Base-by-base conservation (phyloP, 2,113 vertebrate species). In the Formicarius rufipectus region DNA sequence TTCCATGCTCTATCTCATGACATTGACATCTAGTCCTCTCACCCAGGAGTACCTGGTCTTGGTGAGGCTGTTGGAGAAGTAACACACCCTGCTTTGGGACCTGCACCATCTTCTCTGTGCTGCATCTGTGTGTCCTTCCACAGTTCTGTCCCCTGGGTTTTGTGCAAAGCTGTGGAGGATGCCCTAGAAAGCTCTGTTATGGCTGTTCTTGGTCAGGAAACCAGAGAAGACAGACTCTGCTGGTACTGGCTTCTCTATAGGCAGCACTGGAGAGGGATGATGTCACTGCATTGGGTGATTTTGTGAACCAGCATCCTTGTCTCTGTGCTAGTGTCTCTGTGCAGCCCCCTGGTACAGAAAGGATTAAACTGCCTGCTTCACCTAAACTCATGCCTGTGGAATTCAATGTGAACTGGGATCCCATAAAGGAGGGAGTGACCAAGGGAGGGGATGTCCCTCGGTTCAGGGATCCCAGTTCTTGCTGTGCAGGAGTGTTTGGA, bases 1-100 rank as follows among this genome's bases (percentile, higher is more conserved):
- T 76, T 82, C 56, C 0, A 0, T 50, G 24, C 28, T 78, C 62
- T 87, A 33, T 62, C 23, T 62, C 0, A 0, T 3, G 4, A 33
- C 5, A 0, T 4, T 75, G 58, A 9, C 3, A 2, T 58, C 68
- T 76, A 44, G 15, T 63, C 17, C 44, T 67, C 17, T 52, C 25
- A 62, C 63, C 19, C 10, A 22, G 50, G 49, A 89, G 35, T 31
- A 33, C 14, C 0, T 1, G 39, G 37, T 14, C 25, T 89, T 50
- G 49, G 18, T 68, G 75, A 28, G 21, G 49, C 75, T 80, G 10
- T 40, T 6, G 28, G 35, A 74, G 67, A 67, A 68, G n/a, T 52
- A 77, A 64, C 14, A 37, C 1, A 1, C n/a, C 27, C 74, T 58
- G 67, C 25, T 27, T 56, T 2, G 3, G 37, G 37, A 52, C 69